These are phyloP conservation scores for Alcis repandata DNA, from an alignment of 2,888 invertebrate genomes.

Conservation along the genomic window DNA sequence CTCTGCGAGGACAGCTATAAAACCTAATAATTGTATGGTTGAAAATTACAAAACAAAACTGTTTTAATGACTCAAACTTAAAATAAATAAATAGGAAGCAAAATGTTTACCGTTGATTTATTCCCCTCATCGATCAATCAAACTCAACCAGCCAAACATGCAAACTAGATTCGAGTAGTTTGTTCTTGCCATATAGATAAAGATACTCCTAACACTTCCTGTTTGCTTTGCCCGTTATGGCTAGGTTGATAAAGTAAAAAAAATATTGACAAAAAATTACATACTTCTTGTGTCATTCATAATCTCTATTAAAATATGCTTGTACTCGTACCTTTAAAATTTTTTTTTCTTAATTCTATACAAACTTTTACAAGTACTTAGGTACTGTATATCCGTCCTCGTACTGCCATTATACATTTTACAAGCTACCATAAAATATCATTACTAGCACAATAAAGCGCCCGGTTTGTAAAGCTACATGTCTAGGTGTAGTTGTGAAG, in stretches of 20 bases:
- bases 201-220: too few species aligned
- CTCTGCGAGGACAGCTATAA: too few species aligned
- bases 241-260: too few species aligned
- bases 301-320: too few species aligned
- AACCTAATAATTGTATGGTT: too few species aligned
- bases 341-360: too few species aligned
- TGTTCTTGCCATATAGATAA: neutral
- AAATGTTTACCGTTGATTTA: neutral
- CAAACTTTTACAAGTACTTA: neutral
- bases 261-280: too few species aligned
- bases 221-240: too few species aligned
- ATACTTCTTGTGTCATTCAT: too few species aligned
- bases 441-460: constrained; percentile 2
- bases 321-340: too few species aligned
- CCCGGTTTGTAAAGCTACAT: constrained; percentile 4
- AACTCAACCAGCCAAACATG: neutral
- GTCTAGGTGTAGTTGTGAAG: constrained; percentile 39
- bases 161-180: constrained; percentile 8
- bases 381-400: neutral
- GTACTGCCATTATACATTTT: neutral
- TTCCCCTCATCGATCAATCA: constrained; percentile 11
- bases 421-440: neutral
- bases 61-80: too few species aligned
- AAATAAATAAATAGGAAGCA: neutral
- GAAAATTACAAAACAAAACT: too few species aligned